phyloP scores from a whole-genome alignment of 2,113 vertebrate genomes.

The Chaenocephalus aceratus region DNA sequence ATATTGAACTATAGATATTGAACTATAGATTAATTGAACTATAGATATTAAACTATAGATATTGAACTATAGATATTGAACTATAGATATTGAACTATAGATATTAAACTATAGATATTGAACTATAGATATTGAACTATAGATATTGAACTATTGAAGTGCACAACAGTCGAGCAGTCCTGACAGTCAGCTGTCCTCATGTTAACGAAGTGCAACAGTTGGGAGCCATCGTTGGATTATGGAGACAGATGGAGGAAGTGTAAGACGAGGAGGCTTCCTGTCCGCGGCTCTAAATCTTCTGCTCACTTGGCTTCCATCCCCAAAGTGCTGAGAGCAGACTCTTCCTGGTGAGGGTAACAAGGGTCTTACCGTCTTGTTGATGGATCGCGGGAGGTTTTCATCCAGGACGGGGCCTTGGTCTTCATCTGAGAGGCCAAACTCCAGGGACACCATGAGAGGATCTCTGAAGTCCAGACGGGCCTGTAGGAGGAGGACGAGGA shows the following conservation, averaged over 20 bases:
- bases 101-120: too few species aligned
- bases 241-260: constrained; percentile 36
- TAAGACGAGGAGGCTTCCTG: constrained; percentile 16
- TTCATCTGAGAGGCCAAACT: constrained; percentile 89
- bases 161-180: too few species aligned
- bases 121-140: too few species aligned
- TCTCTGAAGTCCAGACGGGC: constrained; percentile 93
- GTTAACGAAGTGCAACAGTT: constrained; percentile 32
- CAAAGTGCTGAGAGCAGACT: background rate
- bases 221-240: constrained; percentile 26
- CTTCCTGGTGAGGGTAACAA: background rate
- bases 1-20: too few species aligned
- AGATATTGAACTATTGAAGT: too few species aligned
- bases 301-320: constrained; percentile 6
- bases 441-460: constrained; percentile 90
- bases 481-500: constrained; percentile 70
- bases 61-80: too few species aligned
- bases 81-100: too few species aligned
- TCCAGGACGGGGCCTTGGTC: constrained; percentile 93
- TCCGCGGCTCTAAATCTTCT: constrained; percentile 25
- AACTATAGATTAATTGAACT: too few species aligned
- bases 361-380: constrained; percentile 91
- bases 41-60: too few species aligned
- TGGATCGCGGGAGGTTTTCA: constrained; percentile 85
- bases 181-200: constrained; percentile 72